Base-by-base conservation (phyloP, 2,888 invertebrate species). In the Diachrysia chrysitis region DNA sequence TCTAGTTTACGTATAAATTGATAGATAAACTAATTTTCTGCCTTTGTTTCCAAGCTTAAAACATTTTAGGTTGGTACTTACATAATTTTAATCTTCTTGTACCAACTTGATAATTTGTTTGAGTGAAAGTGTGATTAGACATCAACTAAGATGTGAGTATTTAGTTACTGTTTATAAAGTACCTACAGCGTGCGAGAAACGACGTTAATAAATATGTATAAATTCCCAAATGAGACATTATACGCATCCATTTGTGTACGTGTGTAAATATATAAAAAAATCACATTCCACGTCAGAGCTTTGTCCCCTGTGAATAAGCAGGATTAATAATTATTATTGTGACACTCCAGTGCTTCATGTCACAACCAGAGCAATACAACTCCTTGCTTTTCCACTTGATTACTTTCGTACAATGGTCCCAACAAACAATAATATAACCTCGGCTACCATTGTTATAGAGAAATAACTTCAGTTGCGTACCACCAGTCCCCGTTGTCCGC, bases 331-430 rank as follows among this genome's bases (percentile, higher is more conserved):
- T 83, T 83, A 81, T 86, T 83, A 85, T 79, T 83, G 72, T 79
- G 73, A 81, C 84, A 81, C 78, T 62, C 65, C 71, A 78, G 77
- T 68, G 73, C 66, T 74, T 68, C 68, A 65, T 85, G 87, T 85
- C 87, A 84, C 71, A 73, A 80, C 71, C 89, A 89, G 85, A 82
- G 78, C 64, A 73, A 81, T 83, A 84, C 81, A 84, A 87, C 84
- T 88, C 83, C 86, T 88, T 87, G 86, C 84, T 86, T 87, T 89
- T 89, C 86, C 89, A 87, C 83, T 87, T 86, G 89, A 92, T 89
- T 89, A 88, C 88, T 85, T 85, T 79, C 75, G 76, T 84, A 89
- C 88, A 90, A 90, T 88, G 76, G 85, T 73, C 79, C 77, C 83
- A 85, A 87, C 87, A 87, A 90, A 91, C 87, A 87, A 86, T 87